phyloP scores from a whole-genome alignment of 1,140 invertebrate genomes.

The Philaenus spumarius region DNA sequence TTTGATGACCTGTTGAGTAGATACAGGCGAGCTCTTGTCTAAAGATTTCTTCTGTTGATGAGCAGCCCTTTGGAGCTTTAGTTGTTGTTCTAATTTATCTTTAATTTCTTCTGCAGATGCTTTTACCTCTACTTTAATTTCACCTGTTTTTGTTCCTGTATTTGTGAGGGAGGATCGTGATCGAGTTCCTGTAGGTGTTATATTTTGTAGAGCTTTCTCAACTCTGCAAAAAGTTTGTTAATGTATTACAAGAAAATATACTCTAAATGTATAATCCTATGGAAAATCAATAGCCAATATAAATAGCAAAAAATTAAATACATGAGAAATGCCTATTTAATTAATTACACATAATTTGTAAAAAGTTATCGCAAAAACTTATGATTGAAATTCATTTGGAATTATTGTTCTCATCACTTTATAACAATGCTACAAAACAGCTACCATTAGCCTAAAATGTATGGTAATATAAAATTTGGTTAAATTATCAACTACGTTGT shows the following conservation, averaged over 20 bases:
- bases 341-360: too few species aligned
- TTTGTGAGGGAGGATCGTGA: conserved; percentile 40
- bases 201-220: conserved; percentile 56
- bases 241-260: not conserved
- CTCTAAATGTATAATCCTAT: too few species aligned
- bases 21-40: conserved; percentile 42
- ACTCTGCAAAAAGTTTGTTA: conserved; percentile 42
- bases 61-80: conserved; percentile 75
- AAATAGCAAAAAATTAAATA: too few species aligned
- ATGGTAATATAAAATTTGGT: too few species aligned
- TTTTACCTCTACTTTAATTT: conserved; percentile 38
- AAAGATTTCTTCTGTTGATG: conserved; percentile 74
- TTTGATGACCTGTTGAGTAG: conserved; percentile 46
- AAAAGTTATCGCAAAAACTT: too few species aligned
- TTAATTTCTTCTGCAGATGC: conserved; percentile 73
- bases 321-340: too few species aligned
- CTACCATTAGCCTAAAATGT: not conserved
- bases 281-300: too few species aligned
- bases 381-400: too few species aligned
- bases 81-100: conserved; percentile 84
- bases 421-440: too few species aligned
- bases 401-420: too few species aligned
- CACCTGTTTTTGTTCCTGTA: not conserved
- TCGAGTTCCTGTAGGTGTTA: conserved; percentile 56
- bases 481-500: too few species aligned